Evolutionary conservation across 2,888 invertebrate genomes (phyloP).

Genomic region (Polyploca ridens): DNA sequence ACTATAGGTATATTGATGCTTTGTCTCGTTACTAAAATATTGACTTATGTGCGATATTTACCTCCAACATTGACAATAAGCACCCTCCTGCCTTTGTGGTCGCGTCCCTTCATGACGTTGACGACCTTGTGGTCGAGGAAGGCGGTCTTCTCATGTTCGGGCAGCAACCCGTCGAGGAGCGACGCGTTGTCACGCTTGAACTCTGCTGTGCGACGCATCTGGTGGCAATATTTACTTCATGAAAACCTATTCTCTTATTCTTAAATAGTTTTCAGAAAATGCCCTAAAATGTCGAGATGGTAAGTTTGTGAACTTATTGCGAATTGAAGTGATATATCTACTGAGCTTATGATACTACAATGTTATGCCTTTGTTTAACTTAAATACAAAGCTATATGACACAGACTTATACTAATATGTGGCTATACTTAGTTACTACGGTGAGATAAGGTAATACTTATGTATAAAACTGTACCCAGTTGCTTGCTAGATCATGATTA

Average conservation of each 20-base stretch:
- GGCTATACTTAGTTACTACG: background rate
- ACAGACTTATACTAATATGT: background rate
- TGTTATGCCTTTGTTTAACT: too few species aligned
- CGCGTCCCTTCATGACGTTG: slow-evolving; percentile 90
- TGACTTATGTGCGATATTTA: slow-evolving; percentile 44
- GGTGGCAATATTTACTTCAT: slow-evolving; percentile 33
- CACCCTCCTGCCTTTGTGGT: slow-evolving; percentile 90
- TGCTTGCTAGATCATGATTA: background rate
- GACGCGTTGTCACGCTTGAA: slow-evolving; percentile 89
- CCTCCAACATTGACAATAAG: slow-evolving; percentile 90
- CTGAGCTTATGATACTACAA: too few species aligned
- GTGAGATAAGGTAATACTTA: too few species aligned
- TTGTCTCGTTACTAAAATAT: background rate
- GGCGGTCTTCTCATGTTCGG: slow-evolving; percentile 87
- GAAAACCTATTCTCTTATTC: too few species aligned
- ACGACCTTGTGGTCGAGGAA: slow-evolving; percentile 90
- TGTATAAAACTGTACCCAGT: background rate
- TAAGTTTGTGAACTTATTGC: too few species aligned
- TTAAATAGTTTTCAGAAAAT: too few species aligned
- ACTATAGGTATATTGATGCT: too few species aligned
- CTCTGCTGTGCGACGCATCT: slow-evolving; percentile 91
- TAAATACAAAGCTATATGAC: too few species aligned
- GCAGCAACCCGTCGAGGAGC: slow-evolving; percentile 86
- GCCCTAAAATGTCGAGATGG: too few species aligned
- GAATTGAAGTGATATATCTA: too few species aligned